Evolutionary conservation across 2,113 vertebrate species (phyloP), one percentile per base, ranked within the genome.

Genomic region (Pteronura brasiliensis): DNA sequence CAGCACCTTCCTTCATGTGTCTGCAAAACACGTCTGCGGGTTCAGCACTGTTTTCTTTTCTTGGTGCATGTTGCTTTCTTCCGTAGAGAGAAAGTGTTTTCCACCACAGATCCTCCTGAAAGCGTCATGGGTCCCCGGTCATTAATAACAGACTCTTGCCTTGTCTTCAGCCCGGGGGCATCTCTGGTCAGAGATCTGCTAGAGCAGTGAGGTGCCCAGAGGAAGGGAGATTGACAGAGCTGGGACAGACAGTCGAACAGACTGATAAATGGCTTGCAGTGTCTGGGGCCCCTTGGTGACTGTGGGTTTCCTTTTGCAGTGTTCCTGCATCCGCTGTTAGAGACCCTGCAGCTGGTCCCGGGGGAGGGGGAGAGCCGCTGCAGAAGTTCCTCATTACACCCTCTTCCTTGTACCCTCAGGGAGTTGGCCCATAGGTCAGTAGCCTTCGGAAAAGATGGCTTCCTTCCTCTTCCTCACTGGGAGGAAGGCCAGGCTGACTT

Each of bases 241-340:
- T 21, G 0, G 67, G 90, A 87, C 72, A 85, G 72, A 29, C 44
- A 57, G 65, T 67, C 86, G 92, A 65, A 88, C 65, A 94, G 71
- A 90, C 65, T 34, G 80, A 92, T 67, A 77, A 36, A 65, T 42
- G 12, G 69, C 92, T 34, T 84, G 61, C 65, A 14, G n/a, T 7
- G 47, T 44, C 76, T 61, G 88, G 90, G 93, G 96, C 83, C 87
- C 52, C 52, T 2, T 11, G n/a, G 65, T 59, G 47, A 81, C 90
- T 96, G 96, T 76, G 92, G 97, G 87, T 96, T 98, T 98, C 96
- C 98, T 97, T 96, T 96, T 44, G 31, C 71, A 12, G 29, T 44
- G 93, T n/a, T 90, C 86, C 42, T 92, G 85, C 79, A 79, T 93
- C 94, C 9, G 27, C 92, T 47, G 80, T 96, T 83, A 93, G 95